Evolutionary conservation across 2,888 invertebrate species (phyloP), one percentile per base, ranked within the genome.

Genomic region (Luperina testacea): DNA sequence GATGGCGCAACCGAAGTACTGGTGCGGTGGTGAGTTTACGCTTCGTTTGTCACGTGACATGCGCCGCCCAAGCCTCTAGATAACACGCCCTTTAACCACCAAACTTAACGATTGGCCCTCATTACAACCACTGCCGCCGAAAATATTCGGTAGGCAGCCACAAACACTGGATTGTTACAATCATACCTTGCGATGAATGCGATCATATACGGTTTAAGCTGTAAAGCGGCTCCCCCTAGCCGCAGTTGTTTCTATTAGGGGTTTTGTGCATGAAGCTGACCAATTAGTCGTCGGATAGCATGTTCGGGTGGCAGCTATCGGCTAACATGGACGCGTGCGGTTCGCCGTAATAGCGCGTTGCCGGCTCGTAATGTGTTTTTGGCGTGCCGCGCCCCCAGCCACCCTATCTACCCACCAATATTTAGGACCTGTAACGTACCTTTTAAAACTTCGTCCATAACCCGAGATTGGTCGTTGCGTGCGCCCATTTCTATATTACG

Each of bases 241-340:
- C 92, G 84, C 92, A 90, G 92, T 94, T 92, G 93, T 92, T 93
- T 91, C 92, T 94, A 92, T 94, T 94, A 94, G 93, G 94, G 94
- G 94, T 95, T 95, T 95, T 94, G 94, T 95, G 93, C 94, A 94
- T 93, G 94, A 91, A 93, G 91, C 92, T 94, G 94, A 94, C 95
- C 96, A 96, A 96, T 96, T 96, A 96, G 95, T 95, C 94, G 94
- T 91, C 88, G 93, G 93, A 94, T 95, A 94, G 94, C 95, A 95
- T 95, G 95, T 95, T 94, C 92, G 94, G 93, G 94, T 92, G 94
- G 94, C 94, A 93, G 94, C 94, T 94, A 95, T 94, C 94, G 95
- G 93, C 91, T 87, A 90, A 90, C 93, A 92, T 89, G 92, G 92
- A 92, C 94, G 95, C 95, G 93, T 95, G 96, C 92, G 96, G 96